phyloP scores from a whole-genome alignment of 2,888 invertebrate species.

The Pyrochroa serraticornis region DNA sequence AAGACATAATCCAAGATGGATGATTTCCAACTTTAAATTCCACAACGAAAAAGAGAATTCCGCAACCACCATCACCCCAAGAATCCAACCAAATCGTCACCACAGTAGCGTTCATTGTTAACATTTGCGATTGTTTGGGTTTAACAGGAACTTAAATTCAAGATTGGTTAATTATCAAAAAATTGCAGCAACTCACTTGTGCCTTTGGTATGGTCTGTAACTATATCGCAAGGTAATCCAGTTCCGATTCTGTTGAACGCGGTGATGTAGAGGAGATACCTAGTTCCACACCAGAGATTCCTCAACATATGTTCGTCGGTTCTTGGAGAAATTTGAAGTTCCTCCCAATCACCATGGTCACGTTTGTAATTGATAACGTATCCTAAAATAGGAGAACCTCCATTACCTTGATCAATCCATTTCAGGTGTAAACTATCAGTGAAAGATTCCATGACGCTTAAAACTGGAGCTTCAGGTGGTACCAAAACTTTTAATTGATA shows the following conservation, averaged over 20 bases:
- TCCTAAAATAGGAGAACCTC: constrained; percentile 81
- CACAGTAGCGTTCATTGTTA: constrained; percentile 84
- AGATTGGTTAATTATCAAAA: constrained; percentile 6
- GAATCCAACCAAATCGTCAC: constrained; percentile 86
- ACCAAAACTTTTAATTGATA: constrained; percentile 78
- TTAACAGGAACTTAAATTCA: constrained; percentile 72
- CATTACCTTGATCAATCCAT: constrained; percentile 74
- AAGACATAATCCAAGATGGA: constrained; percentile 77
- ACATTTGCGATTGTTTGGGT: constrained; percentile 79
- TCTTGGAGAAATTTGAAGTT: constrained; percentile 82
- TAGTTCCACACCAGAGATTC: constrained; percentile 86
- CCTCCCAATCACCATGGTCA: constrained; percentile 91
- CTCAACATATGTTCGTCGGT: constrained; percentile 79
- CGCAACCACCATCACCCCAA: constrained; percentile 90
- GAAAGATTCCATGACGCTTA: constrained; percentile 81
- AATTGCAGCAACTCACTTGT: constrained; percentile 60
- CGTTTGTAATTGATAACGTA: constrained; percentile 90
- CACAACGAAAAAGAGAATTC: constrained; percentile 83
- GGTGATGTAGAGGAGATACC: constrained; percentile 86
- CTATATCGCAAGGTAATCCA: constrained; percentile 86
- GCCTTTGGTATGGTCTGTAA: constrained; percentile 83
- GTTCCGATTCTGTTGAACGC: constrained; percentile 91
- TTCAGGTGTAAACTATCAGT: constrained; percentile 80
- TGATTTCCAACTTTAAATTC: constrained; percentile 74
- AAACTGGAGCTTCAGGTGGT: constrained; percentile 83